phyloP scores from a whole-genome alignment of 1,140 invertebrate genomes.

The Penaeus indicus region DNA sequence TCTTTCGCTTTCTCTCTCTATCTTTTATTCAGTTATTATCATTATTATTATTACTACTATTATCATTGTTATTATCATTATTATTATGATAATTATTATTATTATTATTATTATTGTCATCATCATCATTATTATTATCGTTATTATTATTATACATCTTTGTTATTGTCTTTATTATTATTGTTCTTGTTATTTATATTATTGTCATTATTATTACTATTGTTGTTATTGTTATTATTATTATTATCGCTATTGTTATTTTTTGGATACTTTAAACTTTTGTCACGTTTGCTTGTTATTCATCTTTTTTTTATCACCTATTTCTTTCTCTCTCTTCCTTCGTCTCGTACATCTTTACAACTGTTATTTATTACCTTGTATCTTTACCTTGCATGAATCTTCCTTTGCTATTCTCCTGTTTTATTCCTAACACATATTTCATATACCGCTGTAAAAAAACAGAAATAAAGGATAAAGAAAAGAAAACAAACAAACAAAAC shows the following conservation, averaged over 20 bases:
- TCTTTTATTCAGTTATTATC: background rate
- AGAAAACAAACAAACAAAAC: too few species aligned
- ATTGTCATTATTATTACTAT: constrained; percentile 2
- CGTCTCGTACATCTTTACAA: too few species aligned
- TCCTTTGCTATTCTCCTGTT: too few species aligned
- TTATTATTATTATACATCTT: constrained; percentile 8
- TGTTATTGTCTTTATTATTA: background rate
- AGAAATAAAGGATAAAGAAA: too few species aligned
- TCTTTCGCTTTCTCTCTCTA: background rate
- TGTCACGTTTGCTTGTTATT: background rate
- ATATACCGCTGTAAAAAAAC: too few species aligned
- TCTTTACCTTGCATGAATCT: too few species aligned
- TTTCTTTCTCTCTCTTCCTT: background rate
- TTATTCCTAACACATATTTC: too few species aligned
- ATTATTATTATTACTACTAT: constrained; percentile 9
- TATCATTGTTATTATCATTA: background rate
- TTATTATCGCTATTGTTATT: background rate
- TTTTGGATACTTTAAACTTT: background rate
- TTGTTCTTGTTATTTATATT: background rate
- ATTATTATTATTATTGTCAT: background rate
- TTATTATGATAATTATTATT: background rate
- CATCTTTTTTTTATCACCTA: background rate
- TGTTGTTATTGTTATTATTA: background rate
- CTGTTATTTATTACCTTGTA: too few species aligned
- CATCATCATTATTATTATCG: background rate